Evolutionary conservation across 2,888 invertebrate species (phyloP).

Genomic region (Acanthacorydalis orientalis): DNA sequence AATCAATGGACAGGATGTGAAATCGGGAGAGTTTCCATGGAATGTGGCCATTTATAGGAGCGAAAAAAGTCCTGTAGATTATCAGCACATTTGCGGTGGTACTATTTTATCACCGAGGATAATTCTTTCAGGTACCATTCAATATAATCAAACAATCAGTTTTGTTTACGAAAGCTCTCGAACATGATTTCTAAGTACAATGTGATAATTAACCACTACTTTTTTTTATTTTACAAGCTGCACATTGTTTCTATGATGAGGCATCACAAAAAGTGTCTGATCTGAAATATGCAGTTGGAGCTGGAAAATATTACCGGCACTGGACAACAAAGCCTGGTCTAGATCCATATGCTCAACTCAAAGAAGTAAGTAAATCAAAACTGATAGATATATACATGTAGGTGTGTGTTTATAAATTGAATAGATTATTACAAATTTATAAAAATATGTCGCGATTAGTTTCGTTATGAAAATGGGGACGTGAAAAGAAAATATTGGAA

Average conservation of each 20-base stretch:
- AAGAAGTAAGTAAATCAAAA: neutral
- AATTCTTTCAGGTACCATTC: neutral
- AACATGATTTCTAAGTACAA: neutral
- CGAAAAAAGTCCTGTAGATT: neutral
- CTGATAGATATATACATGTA: no score
- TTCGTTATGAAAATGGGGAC: no score
- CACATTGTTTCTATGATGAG: conserved; percentile 1
- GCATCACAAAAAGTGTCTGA: neutral
- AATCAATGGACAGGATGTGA: neutral
- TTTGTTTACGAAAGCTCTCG: neutral
- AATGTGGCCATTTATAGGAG: neutral
- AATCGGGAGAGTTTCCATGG: neutral
- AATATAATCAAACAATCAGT: neutral
- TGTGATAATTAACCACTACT: neutral
- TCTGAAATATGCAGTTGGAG: neutral
- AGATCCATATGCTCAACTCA: conserved; percentile 1
- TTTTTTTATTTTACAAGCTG: neutral
- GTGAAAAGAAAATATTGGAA: no score
- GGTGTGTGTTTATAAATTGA: no score
- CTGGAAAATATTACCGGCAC: conserved; percentile 1
- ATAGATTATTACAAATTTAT: no score
- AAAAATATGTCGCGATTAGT: no score
- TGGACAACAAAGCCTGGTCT: neutral
- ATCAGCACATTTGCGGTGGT: neutral
- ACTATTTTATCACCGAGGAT: neutral